Conservation (phyloP, 2,888 invertebrate species). For the Latheticus oryzae region DNA sequence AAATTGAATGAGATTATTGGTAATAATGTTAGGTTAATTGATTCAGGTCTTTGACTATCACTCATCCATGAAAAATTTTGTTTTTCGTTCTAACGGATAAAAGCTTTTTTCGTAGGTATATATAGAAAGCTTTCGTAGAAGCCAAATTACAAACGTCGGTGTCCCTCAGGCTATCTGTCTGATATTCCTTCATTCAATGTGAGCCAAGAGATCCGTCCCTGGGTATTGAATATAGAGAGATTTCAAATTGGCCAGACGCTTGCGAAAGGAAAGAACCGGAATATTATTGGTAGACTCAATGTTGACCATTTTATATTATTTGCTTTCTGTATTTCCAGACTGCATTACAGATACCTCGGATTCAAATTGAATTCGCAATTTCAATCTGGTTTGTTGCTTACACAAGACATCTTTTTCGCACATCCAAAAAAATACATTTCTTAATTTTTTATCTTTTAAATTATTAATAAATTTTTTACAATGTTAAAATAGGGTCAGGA, state of each 20-base stretch:
- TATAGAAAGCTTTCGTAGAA: too few species aligned
- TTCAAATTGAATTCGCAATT: conserved; percentile 49
- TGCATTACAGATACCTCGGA: conserved; percentile 48
- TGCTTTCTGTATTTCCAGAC: conserved; percentile 42
- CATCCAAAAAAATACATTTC: too few species aligned
- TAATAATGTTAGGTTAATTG: too few species aligned
- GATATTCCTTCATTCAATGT: conserved; percentile 33
- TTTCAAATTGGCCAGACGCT: conserved; percentile 36
- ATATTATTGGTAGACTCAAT: conserved; percentile 46
- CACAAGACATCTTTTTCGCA: conserved; percentile 28
- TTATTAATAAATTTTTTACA: too few species aligned
- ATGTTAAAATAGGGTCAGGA: too few species aligned
- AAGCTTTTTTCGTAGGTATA: conserved; percentile 7
- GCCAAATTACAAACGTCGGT: conserved; percentile 30
- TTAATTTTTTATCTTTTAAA: too few species aligned
- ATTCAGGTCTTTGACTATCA: too few species aligned
- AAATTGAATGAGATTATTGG: too few species aligned
- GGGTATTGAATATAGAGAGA: conserved; percentile 42
- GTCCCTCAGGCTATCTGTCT: conserved; percentile 35
- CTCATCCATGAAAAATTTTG: too few species aligned
- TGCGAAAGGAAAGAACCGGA: conserved; percentile 24
- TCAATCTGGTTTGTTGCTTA: conserved; percentile 46
- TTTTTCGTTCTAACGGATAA: too few species aligned
- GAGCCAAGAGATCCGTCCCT: conserved; percentile 30
- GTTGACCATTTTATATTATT: conserved; percentile 51